Percentiles rank a stretch among this genome's conserved stretches.
phyloP scores from a whole-genome alignment of 2,888 invertebrate species.

The Osmoderma eremita region DNA sequence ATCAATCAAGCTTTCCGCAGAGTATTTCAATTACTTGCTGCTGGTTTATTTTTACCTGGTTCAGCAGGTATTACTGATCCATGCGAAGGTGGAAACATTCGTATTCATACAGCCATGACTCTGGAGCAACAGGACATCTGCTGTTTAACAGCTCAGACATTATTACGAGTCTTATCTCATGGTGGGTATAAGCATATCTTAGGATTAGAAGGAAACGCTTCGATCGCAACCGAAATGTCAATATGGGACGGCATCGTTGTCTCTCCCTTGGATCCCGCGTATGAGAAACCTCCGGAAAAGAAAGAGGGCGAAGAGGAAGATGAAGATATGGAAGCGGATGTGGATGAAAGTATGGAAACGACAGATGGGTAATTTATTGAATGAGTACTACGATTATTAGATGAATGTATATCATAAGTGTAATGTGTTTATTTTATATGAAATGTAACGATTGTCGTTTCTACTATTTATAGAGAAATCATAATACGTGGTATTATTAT shows the following conservation, averaged over 20 bases:
- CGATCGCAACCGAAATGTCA: conserved; percentile 83
- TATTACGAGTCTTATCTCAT: conserved; percentile 89
- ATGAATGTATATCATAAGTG: neutral
- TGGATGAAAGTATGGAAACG: conserved; percentile 68
- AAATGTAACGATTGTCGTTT: conserved; percentile 1
- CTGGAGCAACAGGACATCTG: conserved; percentile 93
- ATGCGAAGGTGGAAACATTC: conserved; percentile 88
- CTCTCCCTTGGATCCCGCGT: conserved; percentile 93
- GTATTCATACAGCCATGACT: conserved; percentile 91
- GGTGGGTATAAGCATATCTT: conserved; percentile 94
- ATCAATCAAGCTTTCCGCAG: conserved; percentile 92
- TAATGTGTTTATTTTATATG: conserved; percentile 21
- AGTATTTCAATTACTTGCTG: conserved; percentile 89
- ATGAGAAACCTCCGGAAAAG: conserved; percentile 82
- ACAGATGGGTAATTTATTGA: conserved; percentile 53
- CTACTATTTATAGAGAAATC: neutral
- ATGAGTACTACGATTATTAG: neutral
- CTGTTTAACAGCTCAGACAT: conserved; percentile 92
- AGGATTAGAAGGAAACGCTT: conserved; percentile 71
- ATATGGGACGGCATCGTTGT: conserved; percentile 98
- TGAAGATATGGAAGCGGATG: conserved; percentile 73
- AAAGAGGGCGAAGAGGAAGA: conserved; percentile 78
- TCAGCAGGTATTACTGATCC: conserved; percentile 94
- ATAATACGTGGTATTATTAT: neutral
- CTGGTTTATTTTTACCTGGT: conserved; percentile 95